Evolutionary conservation across 2,888 invertebrate genomes (phyloP), one percentile per base, ranked within the genome.

Genomic region (Tetrapedia diversipes): DNA sequence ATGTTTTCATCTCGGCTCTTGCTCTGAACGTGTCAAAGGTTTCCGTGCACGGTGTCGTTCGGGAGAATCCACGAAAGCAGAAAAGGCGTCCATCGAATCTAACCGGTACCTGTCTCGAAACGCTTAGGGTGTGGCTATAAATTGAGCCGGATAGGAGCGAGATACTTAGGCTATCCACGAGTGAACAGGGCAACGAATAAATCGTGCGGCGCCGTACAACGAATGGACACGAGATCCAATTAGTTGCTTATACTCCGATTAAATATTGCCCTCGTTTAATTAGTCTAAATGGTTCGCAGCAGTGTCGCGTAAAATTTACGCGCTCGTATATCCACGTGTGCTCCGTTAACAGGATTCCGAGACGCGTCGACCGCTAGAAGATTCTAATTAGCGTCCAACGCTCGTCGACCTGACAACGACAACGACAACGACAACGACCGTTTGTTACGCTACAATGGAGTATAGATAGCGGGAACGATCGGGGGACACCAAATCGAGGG

Each of bases 71-170:
- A 57, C 29, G 49, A 29, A 39, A 59, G 43, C 14, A 29, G 53
- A 39, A 66, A 37, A 16, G 16, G 22, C 53, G 22, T 14, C 22
- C 10, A 22, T 47, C 32, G 32, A 22, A 16, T n/a, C 22, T 34
- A 22, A 22, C 27, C 39, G 54, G 49, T 83, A 74, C 64, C 83
- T 77, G 81, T 69, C 67, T 73, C 77, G 66, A 73, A 73, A 60
- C 66, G 60, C 39, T 43, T 49, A 57, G 72, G 72, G 72, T 72
- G 75, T 72, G 81, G 75, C 81, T 59, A 56, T 83, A 81, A 82
- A 82, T 78, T 76, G 59, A 57, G 61, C 24, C 51, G 64, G 70
- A 70, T 83, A 77, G 71, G 66, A 67, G 63, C 71, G 53, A 77
- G 71, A 67, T 77, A 78, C 78, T 78, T 77, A 59, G 61, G 57